Evolutionary conservation across 2,113 vertebrate species (phyloP).

Genomic region (Heterochromis multidens): DNA sequence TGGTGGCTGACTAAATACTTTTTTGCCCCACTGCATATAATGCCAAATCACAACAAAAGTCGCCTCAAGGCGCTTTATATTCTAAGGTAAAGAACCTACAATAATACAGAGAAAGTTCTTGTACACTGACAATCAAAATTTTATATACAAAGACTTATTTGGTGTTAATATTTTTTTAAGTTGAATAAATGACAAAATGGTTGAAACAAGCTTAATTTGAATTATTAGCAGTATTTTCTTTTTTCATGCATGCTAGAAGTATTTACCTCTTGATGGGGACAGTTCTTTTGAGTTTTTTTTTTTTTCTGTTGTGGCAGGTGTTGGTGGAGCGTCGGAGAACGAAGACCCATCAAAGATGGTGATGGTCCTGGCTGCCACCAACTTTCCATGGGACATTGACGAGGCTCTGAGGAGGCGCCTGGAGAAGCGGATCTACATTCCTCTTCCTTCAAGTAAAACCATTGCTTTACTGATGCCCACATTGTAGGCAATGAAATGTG

Average conservation of each 20-base stretch:
- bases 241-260: neutral
- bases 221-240: neutral
- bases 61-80: too few relatives aligned
- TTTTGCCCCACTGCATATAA: too few relatives aligned
- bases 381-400: constrained; percentile 99
- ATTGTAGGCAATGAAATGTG: neutral
- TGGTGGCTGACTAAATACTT: too few relatives aligned
- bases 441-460: constrained; percentile 89
- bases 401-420: constrained; percentile 92
- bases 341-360: constrained; percentile 98
- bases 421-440: constrained; percentile 98
- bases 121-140: neutral
- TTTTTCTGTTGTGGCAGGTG: constrained; percentile 73
- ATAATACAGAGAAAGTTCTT: too few relatives aligned
- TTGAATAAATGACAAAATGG: too few relatives aligned
- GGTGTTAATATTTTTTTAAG: neutral
- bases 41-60: too few relatives aligned
- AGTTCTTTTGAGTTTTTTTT: neutral
- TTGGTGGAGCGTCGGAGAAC: constrained; percentile 91
- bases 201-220: neutral
- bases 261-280: neutral
- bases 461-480: neutral
- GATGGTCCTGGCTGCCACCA: constrained; percentile 97
- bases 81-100: too few relatives aligned
- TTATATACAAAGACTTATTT: neutral